Base-by-base conservation (phyloP, 2,113 vertebrate genomes). In the Microtus pennsylvanicus region DNA sequence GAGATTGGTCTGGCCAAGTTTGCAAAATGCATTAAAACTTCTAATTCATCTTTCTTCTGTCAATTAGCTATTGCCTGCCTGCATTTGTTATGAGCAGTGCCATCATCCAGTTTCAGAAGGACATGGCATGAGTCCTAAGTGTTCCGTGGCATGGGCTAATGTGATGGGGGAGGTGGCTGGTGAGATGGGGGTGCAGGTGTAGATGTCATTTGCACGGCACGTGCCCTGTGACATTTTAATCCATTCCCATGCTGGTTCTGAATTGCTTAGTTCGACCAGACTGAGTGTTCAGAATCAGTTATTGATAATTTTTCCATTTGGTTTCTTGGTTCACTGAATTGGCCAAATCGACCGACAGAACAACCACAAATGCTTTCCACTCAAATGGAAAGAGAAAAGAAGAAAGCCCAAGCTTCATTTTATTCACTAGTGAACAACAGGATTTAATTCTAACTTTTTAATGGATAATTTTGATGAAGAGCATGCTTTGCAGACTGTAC, bases 1-100 rank as follows among this genome's bases (percentile, higher is more conserved):
- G 52, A 58, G 26, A 87, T 80, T 70, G 77, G 65, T 74, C 77
- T 94, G 89, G 67, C 13, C 11, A 61, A 75, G 55, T 97, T 89
- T 94, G 26, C 33, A 94, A 75, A 91, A 92, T 93, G 86, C 61
- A 72, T 45, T 95, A 70, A 83, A 96, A 93, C 58, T 95, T 94
- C 13, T 5, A 87, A 55, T 93, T 90, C 50, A 74, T 94, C 90
- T 97, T 94, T 94, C n/a, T 42, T 21, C 85, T 95, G 86, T 91
- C 81, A 89, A 26, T 95, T 92, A 95, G 77, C 82, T 52, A 28
- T 75, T 69, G 90, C 67, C 77, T 58, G 17, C 28, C 50, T 78
- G 35, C n/a, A 78, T 89, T 65, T 94, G 30, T 89, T 92, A 87
- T 94, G n/a, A 88, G 52, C 22, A 75, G 63, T 30, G 67, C 7